Conservation (phyloP, 2,113 vertebrate species). For the Paramormyrops kingsleyae region DNA sequence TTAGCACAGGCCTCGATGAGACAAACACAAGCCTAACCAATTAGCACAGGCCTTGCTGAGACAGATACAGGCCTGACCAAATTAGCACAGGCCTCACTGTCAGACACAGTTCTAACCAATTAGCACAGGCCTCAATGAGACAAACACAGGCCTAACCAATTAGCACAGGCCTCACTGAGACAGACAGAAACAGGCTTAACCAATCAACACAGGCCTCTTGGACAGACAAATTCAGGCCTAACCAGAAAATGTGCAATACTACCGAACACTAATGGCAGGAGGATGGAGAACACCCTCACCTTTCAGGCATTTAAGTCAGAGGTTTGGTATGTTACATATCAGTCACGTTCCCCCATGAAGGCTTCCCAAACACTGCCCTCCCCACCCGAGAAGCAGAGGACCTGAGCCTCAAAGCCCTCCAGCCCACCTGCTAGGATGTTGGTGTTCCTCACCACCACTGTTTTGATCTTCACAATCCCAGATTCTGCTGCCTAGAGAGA, state of each 20-base stretch:
- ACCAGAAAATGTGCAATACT: neutral
- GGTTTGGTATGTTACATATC: neutral
- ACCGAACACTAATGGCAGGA: neutral
- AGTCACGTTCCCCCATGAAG: neutral
- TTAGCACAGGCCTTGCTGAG: neutral
- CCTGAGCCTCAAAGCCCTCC: neutral
- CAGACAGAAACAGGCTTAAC: neutral
- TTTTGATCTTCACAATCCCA: slow-evolving; percentile 99
- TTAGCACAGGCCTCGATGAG: neutral
- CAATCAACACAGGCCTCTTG: neutral
- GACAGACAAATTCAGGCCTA: neutral
- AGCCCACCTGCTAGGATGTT: slow-evolving; percentile 88
- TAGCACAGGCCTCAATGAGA: neutral
- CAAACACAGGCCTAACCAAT: neutral
- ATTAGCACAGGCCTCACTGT: no score
- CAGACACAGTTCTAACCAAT: neutral
- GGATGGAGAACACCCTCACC: neutral
- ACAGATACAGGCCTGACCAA: neutral
- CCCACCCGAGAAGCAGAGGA: neutral
- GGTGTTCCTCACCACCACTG: slow-evolving; percentile 85
- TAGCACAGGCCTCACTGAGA: neutral
- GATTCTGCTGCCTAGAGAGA: slow-evolving; percentile 86
- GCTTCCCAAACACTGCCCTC: neutral
- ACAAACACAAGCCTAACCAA: neutral
- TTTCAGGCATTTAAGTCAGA: neutral